Base-by-base conservation (phyloP, 2,113 vertebrate genomes). In the Cephalopholis sonnerati region DNA sequence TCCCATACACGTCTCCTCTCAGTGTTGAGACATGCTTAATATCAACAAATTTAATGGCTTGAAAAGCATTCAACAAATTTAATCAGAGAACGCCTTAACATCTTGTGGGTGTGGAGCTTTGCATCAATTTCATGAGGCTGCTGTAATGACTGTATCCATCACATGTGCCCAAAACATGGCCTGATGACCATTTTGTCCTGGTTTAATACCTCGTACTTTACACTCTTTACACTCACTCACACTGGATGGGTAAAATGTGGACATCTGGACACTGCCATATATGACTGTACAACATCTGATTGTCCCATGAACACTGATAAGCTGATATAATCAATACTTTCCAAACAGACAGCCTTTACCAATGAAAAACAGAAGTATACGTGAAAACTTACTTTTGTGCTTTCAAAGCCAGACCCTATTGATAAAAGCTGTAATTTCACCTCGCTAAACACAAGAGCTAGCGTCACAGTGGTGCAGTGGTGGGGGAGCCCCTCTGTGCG, bases 121-220 rank as follows among this genome's bases (percentile, higher is more conserved):
- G 71, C 91, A 94, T 94, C 83, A 87, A 91, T 93, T 91, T 91
- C 64, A 74, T 55, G 59, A 85, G 50, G 81, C 51, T 24, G 53
- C 63, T 78, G 63, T 91, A 94, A 95, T 91, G 93, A 91, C 86
- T 59, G 85, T 44, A 93, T 93, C 88, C 82, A 93, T 94, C 93
- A 93, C 81, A 5, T 51, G 57, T 36, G 57, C 41, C 84, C 25
- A 67, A 75, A 86, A 83, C 63, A 68, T 75, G 74, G 18, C 81
- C 76, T 57, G 70, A 85, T 87, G 74, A 72, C 63, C 74, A 83
- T 27, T 80, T 36, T 92, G 93, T 81, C 94, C 93, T 93, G 90
- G 83, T 92, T 94, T 67, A 12, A 85, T 32, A 76, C 69, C 68
- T 85, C 58, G 46, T 41, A 82, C 25, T 77, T 57, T 54, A 46